Evolutionary conservation across 1,140 invertebrate species (phyloP), one percentile per base, ranked within the genome.

Genomic region (Cheumatopsyche charites): DNA sequence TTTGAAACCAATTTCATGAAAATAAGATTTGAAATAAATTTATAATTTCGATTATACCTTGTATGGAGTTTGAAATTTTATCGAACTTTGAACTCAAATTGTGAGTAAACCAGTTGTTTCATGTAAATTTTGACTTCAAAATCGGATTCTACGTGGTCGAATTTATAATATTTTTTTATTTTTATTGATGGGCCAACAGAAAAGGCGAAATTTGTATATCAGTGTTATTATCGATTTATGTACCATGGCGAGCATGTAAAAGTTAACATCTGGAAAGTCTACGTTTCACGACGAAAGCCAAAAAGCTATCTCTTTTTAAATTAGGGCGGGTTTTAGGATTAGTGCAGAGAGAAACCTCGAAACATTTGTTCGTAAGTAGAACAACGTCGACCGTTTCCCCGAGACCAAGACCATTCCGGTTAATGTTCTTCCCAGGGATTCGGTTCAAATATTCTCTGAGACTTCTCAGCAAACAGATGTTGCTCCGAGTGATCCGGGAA

Each of bases 371-470:
- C 45, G 17, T 49, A 49, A 49, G 62, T 15, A 63, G 23, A 19
- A 63, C 19, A 63, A 63, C 41, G 29, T 15, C 62, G 13, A 21
- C 29, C 15, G 19, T 63, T 42, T 15, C n/a, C 11, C 5, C n/a
- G n/a, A n/a, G n/a, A n/a, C n/a, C n/a, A 42, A 43, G 29, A 63
- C 62, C 62, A 63, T 63, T 63, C 42, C 29, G 26, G 15, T 42
- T 63, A 63, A 63, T 63, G 62, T 23, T 23, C 23, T 41, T 63
- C 36, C 29, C 62, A 21, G 26, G 19, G 58, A 13, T 36, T 15
- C 15, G 58, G 21, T 29, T 29, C 26, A 62, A 62, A 26, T 15
- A 36, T 62, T 62, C 26, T 11, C 52, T 6, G 13, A 29, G 26
- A 11, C n/a, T 62, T 15, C 23, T 21, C 58, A 36, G 23, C 26